Conservation (phyloP, 2,797 vertebrate species). For the Pangasius djambal region DNA sequence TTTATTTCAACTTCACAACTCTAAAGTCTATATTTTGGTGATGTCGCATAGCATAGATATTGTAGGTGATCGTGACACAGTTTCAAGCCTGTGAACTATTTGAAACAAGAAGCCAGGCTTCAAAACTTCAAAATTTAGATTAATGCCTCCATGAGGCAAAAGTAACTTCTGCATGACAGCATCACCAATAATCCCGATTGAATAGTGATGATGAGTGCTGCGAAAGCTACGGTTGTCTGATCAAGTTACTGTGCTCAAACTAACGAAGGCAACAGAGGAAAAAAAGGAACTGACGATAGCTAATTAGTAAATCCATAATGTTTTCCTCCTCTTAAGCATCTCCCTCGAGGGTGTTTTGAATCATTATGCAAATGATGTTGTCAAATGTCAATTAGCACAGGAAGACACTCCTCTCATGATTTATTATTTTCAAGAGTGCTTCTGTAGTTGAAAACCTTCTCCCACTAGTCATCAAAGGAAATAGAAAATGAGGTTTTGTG, state of each 20-base stretch:
- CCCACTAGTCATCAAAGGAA: constrained; percentile 67
- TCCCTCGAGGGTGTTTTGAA: constrained; percentile 76
- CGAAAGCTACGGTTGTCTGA: constrained; percentile 76
- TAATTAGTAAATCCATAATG: constrained; percentile 81
- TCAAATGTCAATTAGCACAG: constrained; percentile 78
- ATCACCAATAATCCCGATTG: constrained; percentile 71
- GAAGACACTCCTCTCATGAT: constrained; percentile 72
- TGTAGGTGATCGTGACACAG: background rate
- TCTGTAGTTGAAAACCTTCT: constrained; percentile 68
- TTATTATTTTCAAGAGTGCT: constrained; percentile 74
- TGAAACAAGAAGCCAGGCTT: constrained; percentile 43
- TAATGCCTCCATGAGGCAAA: constrained; percentile 61
- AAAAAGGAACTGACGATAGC: constrained; percentile 70
- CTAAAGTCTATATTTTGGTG: background rate
- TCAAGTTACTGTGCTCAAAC: constrained; percentile 74
- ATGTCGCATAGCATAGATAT: background rate
- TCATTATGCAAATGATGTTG: constrained; percentile 81
- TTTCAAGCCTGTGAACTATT: constrained; percentile 23
- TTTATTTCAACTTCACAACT: constrained; percentile 1
- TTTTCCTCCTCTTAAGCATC: constrained; percentile 74
- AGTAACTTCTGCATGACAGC: constrained; percentile 54
- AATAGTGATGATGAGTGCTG: constrained; percentile 74
- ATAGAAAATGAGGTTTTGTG: constrained; percentile 60
- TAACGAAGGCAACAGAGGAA: constrained; percentile 69
- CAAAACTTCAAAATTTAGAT: constrained; percentile 61